Base-by-base conservation (phyloP, 2,888 invertebrate species). In the Pterostichus madidus region DNA sequence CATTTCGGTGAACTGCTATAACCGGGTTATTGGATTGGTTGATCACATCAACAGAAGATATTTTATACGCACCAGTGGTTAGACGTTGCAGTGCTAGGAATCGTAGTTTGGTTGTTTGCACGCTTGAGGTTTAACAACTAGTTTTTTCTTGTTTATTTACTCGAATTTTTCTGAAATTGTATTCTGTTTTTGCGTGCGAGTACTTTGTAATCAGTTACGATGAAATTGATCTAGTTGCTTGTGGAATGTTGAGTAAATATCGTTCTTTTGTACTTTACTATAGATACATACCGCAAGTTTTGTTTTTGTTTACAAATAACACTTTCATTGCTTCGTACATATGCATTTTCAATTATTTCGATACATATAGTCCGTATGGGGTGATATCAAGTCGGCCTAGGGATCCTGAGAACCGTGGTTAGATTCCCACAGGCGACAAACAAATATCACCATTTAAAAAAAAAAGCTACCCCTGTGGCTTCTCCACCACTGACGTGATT, bases 21-120 rank as follows among this genome's bases (percentile, higher is more conserved):
- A 80, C 80, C 80, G 52, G 80, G 80, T 80, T 80, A 80, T 44
- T 49, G 31, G 71, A 78, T 59, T 78, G 78, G 71, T 35, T 80
- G 80, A 80, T 80, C 80, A 80, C 80, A 80, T 80, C 80, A 73
- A 80, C 80, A 80, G 56, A 56, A 71, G 53, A 80, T 80, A 80
- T 80, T 80, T 80, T 80, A 80, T 73, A 80, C 80, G 80, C 80
- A 53, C 56, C 44, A 73, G 24, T 53, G 71, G 46, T 15, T 17
- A 5, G 17, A 10, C 52, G 13, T 64, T 46, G 39, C 15, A 24
- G 13, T 32, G 64, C 64, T n/a, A 64, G 24, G 64, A 64, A n/a
- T 59, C 35, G 32, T 44, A 39, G 68, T 44, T 71, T 10, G 15
- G 68, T 64, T 64, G 44, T 44, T 71, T 71, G 46, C 44, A 56